phyloP scores from a whole-genome alignment of 53 echinoderm and acorn worm genomes.

The Luidia sarsii region DNA sequence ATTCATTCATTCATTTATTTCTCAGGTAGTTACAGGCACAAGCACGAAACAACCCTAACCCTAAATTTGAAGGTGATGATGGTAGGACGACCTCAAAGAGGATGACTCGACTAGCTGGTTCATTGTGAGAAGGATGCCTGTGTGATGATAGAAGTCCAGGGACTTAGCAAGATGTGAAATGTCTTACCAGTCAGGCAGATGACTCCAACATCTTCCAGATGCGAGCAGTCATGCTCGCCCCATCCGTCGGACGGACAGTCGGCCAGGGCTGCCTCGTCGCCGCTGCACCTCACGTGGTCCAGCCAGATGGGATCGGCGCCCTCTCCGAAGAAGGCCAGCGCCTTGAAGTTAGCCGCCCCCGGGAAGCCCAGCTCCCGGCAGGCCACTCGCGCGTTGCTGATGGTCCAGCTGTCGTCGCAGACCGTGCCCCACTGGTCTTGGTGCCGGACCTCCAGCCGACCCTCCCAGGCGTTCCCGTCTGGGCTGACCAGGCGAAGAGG shows the following conservation, averaged over 20 bases:
- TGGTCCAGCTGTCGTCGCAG: slow-evolving; percentile 62
- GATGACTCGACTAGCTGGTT: no score
- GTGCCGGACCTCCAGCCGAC: slow-evolving; percentile 59
- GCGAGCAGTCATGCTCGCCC: slow-evolving; percentile 53
- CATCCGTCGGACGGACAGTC: slow-evolving; percentile 47
- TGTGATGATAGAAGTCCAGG: no score
- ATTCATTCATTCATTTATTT: no score
- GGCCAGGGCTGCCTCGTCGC: slow-evolving; percentile 14
- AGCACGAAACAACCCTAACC: no score
- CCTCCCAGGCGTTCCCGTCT: slow-evolving; percentile 7
- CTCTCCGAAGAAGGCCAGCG: slow-evolving; percentile 33
- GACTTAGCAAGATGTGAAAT: no score
- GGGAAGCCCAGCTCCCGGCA: slow-evolving; percentile 61
- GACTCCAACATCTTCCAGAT: slow-evolving; percentile 58
- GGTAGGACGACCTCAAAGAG: no score
- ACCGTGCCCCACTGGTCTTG: slow-evolving; percentile 60
- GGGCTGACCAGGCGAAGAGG: slow-evolving; percentile 44
- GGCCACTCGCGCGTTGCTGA: slow-evolving; percentile 56
- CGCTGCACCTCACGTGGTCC: slow-evolving; percentile 44
- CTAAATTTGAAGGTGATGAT: no score
- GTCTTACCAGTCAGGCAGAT: slow-evolving; percentile 46
- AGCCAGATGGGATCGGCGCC: slow-evolving; percentile 55
- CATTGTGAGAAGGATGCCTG: no score
- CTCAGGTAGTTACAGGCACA: no score
- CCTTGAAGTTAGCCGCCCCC: slow-evolving; percentile 5